Conservation (phyloP, 2,113 vertebrate species). For the Orthonyx spaldingii region DNA sequence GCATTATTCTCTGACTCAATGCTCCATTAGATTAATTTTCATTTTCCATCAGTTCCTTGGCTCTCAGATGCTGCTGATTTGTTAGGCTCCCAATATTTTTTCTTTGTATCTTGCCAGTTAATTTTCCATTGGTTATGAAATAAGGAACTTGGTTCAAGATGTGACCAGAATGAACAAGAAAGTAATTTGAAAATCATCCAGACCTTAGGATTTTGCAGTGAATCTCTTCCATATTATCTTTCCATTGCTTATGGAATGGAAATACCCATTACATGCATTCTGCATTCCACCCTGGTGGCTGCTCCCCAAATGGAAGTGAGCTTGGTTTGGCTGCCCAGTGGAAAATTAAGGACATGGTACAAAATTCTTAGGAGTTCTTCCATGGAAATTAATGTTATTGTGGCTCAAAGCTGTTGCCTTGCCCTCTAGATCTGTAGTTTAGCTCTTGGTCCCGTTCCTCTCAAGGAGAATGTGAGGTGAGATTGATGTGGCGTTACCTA, state of each 20-base stretch:
- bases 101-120: neutral
- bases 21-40: neutral
- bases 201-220: neutral
- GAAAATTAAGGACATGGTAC: neutral
- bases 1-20: neutral
- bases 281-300: neutral
- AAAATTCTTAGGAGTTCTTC: neutral
- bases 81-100: neutral
- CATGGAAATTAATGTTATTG: neutral
- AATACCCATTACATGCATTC: too few relatives aligned
- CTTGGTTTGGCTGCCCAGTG: neutral
- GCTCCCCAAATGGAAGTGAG: neutral
- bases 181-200: neutral
- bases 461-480: neutral
- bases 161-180: neutral
- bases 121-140: neutral
- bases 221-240: neutral
- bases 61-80: neutral
- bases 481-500: neutral
- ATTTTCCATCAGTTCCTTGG: conserved; percentile 4
- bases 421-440: neutral
- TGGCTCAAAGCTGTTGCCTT: neutral
- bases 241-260: neutral
- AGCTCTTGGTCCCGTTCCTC: neutral
- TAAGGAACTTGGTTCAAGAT: neutral